These are phyloP conservation scores for Trachymyrmex cornetzi DNA, from an alignment of 1,140 invertebrate species.

Conservation along the genomic window DNA sequence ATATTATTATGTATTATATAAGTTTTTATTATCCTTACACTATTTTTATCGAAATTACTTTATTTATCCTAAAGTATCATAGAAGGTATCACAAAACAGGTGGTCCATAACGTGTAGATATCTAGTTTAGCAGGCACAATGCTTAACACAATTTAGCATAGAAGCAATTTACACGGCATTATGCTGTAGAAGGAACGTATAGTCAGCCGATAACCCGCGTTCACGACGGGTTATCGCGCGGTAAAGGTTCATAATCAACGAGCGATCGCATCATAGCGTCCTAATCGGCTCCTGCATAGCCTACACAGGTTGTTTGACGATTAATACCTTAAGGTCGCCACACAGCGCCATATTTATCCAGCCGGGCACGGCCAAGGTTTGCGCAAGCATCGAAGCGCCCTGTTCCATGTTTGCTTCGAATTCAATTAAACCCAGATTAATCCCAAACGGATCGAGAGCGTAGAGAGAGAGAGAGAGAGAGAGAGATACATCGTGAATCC, in stretches of 20 bases:
- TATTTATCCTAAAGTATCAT: not conserved
- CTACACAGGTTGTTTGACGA: constrained; percentile 56
- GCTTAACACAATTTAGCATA: constrained; percentile 59
- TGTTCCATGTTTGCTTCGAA: constrained; percentile 59
- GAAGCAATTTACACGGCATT: constrained; percentile 58
- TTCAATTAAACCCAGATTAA: constrained; percentile 65
- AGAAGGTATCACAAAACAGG: constrained; percentile 26
- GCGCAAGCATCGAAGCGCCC: constrained; percentile 51
- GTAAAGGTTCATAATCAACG: constrained; percentile 60
- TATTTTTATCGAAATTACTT: not conserved
- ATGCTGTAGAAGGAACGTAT: constrained; percentile 41
- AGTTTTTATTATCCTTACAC: not conserved
- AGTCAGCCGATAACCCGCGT: constrained; percentile 33
- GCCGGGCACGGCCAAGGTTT: constrained; percentile 55
- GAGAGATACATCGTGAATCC: constrained; percentile 41
- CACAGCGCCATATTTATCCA: constrained; percentile 57
- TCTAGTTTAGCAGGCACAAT: constrained; percentile 43
- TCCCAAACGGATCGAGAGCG: constrained; percentile 60
- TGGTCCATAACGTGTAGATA: constrained; percentile 45
- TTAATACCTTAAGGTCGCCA: constrained; percentile 63
- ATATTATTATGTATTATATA: not conserved
- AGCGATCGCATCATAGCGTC: constrained; percentile 56
- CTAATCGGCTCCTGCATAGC: constrained; percentile 46
- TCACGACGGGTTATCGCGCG: constrained; percentile 44
- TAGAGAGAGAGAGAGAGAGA: constrained; percentile 48